Percentiles rank a stretch among this genome's conserved stretches.
Evolutionary conservation across 2,113 vertebrate genomes (phyloP).

Genomic region (Odobenus rosmarus): DNA sequence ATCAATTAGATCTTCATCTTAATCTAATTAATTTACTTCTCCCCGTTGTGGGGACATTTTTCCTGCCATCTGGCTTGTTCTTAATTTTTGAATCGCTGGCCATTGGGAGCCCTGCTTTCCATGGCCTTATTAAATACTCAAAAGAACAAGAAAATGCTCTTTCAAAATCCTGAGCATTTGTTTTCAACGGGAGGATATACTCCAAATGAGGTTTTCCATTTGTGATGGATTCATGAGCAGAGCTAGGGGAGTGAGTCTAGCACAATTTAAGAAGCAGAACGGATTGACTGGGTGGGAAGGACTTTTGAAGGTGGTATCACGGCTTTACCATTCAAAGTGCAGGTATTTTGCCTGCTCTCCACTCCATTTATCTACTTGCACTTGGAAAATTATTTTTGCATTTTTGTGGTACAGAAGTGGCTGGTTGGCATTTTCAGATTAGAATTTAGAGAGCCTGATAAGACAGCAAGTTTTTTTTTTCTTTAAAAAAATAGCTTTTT

Average conservation of each 20-base stretch:
- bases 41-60: constrained; percentile 53
- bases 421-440: constrained; percentile 45
- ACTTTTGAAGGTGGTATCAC: background rate
- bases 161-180: constrained; percentile 26
- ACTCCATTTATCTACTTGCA: background rate
- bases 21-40: constrained; percentile 72
- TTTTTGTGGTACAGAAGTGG: constrained; percentile 19
- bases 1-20: constrained; percentile 66
- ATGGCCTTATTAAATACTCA: constrained; percentile 68
- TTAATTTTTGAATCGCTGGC: constrained; percentile 74
- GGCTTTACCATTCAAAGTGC: background rate
- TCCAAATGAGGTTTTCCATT: background rate
- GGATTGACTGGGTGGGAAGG: background rate
- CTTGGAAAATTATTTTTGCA: background rate
- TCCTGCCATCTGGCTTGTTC: constrained; percentile 68
- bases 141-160: background rate
- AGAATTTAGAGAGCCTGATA: constrained; percentile 53
- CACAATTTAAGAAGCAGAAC: background rate
- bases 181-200: background rate
- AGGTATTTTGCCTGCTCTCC: background rate
- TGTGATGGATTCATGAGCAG: background rate
- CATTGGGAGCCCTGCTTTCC: constrained; percentile 42
- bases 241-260: background rate
- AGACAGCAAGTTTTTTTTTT: background rate
- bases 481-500: background rate